Evolutionary conservation across 2,113 vertebrate species (phyloP).

Genomic region (Petroica traversi): DNA sequence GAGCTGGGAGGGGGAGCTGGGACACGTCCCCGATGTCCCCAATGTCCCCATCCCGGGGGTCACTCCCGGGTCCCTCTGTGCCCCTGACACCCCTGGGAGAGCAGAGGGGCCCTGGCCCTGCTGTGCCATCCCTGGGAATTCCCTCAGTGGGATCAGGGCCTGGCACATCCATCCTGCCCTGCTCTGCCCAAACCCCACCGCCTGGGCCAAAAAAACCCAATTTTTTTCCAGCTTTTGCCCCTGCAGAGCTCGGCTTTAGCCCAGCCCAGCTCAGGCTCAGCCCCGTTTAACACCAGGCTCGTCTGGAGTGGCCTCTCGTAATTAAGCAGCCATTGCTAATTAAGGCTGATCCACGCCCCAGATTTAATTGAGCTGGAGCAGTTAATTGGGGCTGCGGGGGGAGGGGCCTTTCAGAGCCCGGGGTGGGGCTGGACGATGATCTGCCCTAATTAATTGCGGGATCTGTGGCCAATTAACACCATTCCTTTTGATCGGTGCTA

Average conservation of each 20-base stretch:
- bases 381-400: background rate
- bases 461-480: background rate
- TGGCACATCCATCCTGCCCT: background rate
- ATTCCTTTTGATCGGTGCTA: fast-evolving
- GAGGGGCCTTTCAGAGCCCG: background rate
- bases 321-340: background rate
- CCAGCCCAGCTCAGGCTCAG: background rate
- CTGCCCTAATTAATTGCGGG: background rate
- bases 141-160: background rate
- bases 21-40: fast-evolving
- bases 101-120: background rate
- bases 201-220: fast-evolving
- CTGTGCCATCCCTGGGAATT: background rate
- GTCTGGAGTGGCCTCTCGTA: fast-evolving
- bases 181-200: fast-evolving
- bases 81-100: background rate
- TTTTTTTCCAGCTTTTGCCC: background rate
- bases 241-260: background rate
- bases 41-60: background rate
- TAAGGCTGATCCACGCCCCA: background rate
- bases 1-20: background rate
- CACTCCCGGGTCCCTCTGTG: background rate
- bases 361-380: background rate
- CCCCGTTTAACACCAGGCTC: background rate
- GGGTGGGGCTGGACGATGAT: background rate